Evolutionary conservation across 2,888 invertebrate genomes (phyloP).

Genomic region (Pterostichus niger): DNA sequence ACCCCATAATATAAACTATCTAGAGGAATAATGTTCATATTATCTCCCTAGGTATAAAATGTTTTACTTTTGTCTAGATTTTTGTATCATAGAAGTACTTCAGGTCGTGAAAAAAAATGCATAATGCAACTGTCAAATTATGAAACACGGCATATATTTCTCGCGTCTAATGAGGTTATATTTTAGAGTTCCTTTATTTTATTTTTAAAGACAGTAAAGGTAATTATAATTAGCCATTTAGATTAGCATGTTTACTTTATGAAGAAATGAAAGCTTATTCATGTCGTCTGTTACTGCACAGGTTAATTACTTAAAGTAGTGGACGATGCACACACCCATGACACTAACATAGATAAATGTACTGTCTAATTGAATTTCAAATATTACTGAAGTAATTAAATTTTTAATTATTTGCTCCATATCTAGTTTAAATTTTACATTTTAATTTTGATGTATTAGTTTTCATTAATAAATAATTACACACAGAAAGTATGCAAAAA

Average conservation of each 20-base stretch:
- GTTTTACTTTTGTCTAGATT: too few species aligned
- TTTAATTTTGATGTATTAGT: background rate
- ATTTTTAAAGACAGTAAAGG: background rate
- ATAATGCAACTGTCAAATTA: too few species aligned
- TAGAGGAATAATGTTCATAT: too few species aligned
- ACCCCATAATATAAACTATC: too few species aligned
- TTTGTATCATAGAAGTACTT: too few species aligned
- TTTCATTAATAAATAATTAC: too few species aligned
- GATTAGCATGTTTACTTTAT: slow-evolving; percentile 3
- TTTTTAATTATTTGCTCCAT: slow-evolving; percentile 3
- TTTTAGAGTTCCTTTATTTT: too few species aligned
- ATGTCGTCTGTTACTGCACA: slow-evolving; percentile 7
- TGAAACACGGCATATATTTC: too few species aligned
- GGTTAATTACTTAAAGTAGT: slow-evolving; percentile 49
- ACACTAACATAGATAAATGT: slow-evolving; percentile 48
- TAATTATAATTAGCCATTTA: background rate
- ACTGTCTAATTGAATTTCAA: slow-evolving; percentile 43
- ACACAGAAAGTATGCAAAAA: too few species aligned
- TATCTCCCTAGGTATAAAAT: too few species aligned
- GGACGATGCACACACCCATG: slow-evolving; percentile 19
- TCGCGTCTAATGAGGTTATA: too few species aligned
- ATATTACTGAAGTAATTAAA: slow-evolving; percentile 17
- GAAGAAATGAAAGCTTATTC: background rate
- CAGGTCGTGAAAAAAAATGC: too few species aligned
- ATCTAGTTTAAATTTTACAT: background rate